Conservation (phyloP, 2,888 invertebrate genomes). For the Megaustenia siamemsis region DNA sequence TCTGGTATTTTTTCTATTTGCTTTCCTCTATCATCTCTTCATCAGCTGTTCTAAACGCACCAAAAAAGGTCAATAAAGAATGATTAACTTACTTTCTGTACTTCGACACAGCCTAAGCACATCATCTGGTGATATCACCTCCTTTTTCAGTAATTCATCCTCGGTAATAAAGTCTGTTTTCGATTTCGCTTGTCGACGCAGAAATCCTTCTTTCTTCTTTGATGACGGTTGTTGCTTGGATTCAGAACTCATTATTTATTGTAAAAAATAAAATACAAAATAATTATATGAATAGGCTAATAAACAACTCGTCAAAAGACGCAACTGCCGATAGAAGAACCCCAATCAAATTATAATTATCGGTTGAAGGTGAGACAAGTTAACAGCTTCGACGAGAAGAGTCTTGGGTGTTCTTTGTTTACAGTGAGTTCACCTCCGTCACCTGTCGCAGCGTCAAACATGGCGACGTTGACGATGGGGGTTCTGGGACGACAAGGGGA, state of each 20-base stretch:
- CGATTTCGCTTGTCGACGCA: slow-evolving; percentile 75
- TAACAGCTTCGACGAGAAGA: neutral
- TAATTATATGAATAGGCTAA: neutral
- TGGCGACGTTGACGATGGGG: slow-evolving; percentile 76
- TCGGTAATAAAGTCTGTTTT: slow-evolving; percentile 76
- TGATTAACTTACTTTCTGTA: slow-evolving; percentile 87
- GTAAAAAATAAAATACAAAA: too few relatives aligned
- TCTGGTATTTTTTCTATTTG: too few relatives aligned
- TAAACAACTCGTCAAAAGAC: neutral
- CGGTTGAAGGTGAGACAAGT: neutral
- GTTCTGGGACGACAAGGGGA: slow-evolving; percentile 67
- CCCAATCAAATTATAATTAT: neutral
- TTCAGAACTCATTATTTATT: slow-evolving; percentile 63
- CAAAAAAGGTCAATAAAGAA: neutral
- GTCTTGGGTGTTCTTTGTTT: slow-evolving; percentile 39
- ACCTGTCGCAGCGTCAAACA: slow-evolving; percentile 60
- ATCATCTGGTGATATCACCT: slow-evolving; percentile 88
- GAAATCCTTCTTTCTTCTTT: slow-evolving; percentile 78
- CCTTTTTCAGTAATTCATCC: slow-evolving; percentile 82
- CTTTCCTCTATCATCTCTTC: too few relatives aligned
- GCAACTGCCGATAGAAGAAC: neutral
- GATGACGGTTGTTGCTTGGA: slow-evolving; percentile 63
- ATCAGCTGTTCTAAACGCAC: too few relatives aligned
- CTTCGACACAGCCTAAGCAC: slow-evolving; percentile 91
- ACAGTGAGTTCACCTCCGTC: slow-evolving; percentile 58